Evolutionary conservation across 2,888 invertebrate genomes (phyloP), one percentile per base, ranked within the genome.

Genomic region (Blastobasis lacticolella): DNA sequence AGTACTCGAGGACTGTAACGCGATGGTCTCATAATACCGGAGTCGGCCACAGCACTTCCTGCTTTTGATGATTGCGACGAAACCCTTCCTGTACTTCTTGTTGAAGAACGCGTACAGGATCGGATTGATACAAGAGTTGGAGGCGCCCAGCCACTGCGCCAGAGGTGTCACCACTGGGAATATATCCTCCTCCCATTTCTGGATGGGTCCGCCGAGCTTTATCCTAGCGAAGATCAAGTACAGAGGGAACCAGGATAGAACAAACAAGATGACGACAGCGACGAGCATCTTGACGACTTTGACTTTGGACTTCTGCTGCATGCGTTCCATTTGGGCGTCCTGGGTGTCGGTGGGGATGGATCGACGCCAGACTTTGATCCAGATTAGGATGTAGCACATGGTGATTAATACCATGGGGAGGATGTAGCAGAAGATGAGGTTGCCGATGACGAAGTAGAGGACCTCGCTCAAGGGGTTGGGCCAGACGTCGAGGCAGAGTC

Each of bases 241-340:
- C 42, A 97, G 89, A 0, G 97, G 97, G 70, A 97, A 89, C 97
- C 97, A 97, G 41, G 97, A 97, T 4, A 97, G 87, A 0, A 97
- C 96, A 77, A 97, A 97, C n/a, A 97, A 87, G 52, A 97, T 94
- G 23, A 97, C 96, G 41, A 97, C 97, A 10, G 94, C 95, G 0
- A 97, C 94, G 54, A 97, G 88, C 97, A 97, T 97, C 86, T 97
- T 97, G 36, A 97, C 94, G 45, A 97, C 97, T 81, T 97, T 97
- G 43, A 97, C 95, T 88, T 97, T 97, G 45, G 97, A 97, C 80
- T 96, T 96, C 69, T 97, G 96, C 75, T 96, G 96, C 93, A 97
- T 95, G 60, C 94, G 91, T 76, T 96, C 95, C 93, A 96, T 95
- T 72, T 95, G 95, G 5, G 94, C 95, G 69, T 96, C 96, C 78